A percentile compares a stretch with the other conserved stretches of the same genome.
Evolutionary conservation across 2,797 vertebrate species (phyloP).

Genomic region (Sebastes reedi): DNA sequence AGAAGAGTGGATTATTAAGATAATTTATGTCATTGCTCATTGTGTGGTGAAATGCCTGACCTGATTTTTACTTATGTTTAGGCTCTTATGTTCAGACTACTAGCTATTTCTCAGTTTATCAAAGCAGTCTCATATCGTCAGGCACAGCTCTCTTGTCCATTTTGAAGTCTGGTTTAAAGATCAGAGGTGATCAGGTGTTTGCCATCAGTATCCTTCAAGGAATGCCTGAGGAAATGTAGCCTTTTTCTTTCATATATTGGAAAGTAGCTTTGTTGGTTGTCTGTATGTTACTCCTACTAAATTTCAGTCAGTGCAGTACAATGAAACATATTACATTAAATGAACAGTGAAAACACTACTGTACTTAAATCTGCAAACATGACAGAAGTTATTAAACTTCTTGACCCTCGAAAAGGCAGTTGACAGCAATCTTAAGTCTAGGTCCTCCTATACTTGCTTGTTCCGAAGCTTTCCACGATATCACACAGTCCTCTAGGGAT

Average conservation of each 20-base stretch:
- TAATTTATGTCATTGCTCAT: conserved; percentile 18
- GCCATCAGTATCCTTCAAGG: not conserved
- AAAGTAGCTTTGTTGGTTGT: not conserved
- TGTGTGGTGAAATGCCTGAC: conserved; percentile 1
- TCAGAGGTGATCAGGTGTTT: not conserved
- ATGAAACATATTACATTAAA: not conserved
- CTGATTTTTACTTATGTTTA: conserved; percentile 13
- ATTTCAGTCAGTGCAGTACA: not conserved
- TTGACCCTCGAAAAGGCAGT: not conserved
- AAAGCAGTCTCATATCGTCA: not conserved
- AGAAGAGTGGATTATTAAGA: conserved; percentile 20
- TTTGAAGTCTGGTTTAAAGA: conserved; percentile 4
- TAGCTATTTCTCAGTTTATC: not conserved
- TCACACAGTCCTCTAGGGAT: not conserved
- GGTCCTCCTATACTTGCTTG: not conserved
- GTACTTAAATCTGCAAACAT: not conserved
- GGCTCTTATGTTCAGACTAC: not conserved
- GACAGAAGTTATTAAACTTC: conserved; percentile 1
- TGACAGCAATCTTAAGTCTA: not conserved
- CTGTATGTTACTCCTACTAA: not conserved
- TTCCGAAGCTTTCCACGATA: not conserved
- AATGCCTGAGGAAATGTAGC: not conserved
- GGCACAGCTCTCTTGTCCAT: not conserved
- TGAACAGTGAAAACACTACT: not conserved
- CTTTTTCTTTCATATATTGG: not conserved